Evolutionary conservation across 1,140 invertebrate genomes (phyloP).

Genomic region (Drosophila navojoa): DNA sequence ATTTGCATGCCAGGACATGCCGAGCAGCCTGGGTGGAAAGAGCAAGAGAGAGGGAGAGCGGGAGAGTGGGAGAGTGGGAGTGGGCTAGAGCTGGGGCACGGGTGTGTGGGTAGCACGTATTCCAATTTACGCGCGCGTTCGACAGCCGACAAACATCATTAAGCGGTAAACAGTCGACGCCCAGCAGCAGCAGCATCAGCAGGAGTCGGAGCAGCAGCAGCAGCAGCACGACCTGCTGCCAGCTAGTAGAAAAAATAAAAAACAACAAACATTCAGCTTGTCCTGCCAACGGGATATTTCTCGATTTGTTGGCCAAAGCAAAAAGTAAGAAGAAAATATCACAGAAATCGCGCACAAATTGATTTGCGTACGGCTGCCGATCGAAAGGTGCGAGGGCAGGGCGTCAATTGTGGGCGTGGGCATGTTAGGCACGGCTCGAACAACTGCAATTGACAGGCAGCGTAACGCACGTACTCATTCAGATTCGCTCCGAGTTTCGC

Average conservation of each 20-base stretch:
- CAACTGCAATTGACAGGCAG: constrained; percentile 53
- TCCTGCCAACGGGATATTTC: constrained; percentile 26
- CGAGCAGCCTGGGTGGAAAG: not conserved
- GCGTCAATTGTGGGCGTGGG: not conserved
- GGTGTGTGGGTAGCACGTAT: constrained; percentile 37
- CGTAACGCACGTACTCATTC: constrained; percentile 41
- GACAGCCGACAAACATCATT: constrained; percentile 63
- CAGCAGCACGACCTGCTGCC: not conserved
- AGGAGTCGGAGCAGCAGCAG: too few species aligned
- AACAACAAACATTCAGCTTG: constrained; percentile 1
- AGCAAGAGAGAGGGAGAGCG: not conserved
- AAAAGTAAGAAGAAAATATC: constrained; percentile 8
- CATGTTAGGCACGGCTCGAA: not conserved
- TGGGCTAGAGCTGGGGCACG: too few species aligned
- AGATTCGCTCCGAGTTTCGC: not conserved
- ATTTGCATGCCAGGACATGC: constrained; percentile 48
- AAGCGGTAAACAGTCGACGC: constrained; percentile 52
- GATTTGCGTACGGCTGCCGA: constrained; percentile 50
- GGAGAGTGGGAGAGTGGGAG: not conserved
- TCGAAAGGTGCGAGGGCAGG: constrained; percentile 22
- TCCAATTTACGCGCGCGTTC: constrained; percentile 59
- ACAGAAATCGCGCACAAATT: constrained; percentile 43
- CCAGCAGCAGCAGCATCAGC: not conserved
- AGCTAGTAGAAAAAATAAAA: too few species aligned
- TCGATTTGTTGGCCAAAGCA: constrained; percentile 32